Percentiles rank a stretch among this genome's conserved stretches.
These are phyloP conservation scores for Tholera decimalis DNA, from an alignment of 2,888 invertebrate species.

Conservation along the genomic window DNA sequence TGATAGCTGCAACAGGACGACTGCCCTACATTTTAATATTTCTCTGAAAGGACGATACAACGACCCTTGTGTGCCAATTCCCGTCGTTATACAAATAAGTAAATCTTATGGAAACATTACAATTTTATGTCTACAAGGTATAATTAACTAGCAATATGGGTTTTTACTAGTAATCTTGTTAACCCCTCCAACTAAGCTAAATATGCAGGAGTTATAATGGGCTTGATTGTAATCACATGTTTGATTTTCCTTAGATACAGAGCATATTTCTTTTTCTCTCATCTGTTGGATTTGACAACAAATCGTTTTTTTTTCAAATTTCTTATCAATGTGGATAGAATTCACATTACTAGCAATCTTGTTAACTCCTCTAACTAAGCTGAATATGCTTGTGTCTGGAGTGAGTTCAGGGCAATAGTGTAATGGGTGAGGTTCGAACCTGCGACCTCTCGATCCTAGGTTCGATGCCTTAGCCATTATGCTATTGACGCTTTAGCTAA, in stretches of 20 bases:
- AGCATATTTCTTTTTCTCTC: background rate
- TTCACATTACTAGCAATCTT: no score
- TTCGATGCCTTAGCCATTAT: no score
- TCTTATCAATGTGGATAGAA: no score
- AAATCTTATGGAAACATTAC: background rate
- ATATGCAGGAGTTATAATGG: conserved; percentile 25
- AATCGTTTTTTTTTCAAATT: no score
- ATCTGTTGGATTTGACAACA: background rate
- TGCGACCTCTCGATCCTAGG: no score
- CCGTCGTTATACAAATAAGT: background rate
- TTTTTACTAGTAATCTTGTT: no score
- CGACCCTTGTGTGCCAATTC: background rate
- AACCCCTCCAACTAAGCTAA: no score
- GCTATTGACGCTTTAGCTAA: no score
- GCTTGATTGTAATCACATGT: conserved; percentile 4
- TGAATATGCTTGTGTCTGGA: no score
- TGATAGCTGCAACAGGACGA: conserved; percentile 2
- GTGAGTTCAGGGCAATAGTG: no score
- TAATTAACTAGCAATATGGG: background rate
- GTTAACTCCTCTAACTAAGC: no score
- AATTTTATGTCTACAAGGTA: background rate
- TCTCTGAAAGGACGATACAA: conserved; percentile 2
- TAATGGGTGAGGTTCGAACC: no score
- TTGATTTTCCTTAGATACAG: background rate
- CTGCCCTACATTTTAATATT: conserved; percentile 11